These are phyloP conservation scores for Polyploca ridens DNA, from an alignment of 2,888 invertebrate genomes.

Conservation along the genomic window DNA sequence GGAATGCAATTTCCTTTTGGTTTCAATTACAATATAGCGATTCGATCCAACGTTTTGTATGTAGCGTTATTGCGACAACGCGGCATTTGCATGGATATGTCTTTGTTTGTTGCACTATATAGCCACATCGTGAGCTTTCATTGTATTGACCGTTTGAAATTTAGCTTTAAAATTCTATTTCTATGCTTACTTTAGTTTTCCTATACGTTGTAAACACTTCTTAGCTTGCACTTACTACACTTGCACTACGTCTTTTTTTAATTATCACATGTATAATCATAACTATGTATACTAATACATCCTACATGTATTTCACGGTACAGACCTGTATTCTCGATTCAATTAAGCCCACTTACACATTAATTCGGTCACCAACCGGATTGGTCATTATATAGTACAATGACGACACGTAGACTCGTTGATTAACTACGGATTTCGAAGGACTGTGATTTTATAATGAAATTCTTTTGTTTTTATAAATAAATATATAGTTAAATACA, in stretches of 20 bases:
- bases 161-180: conserved; percentile 2
- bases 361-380: conserved; percentile 36
- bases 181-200: not conserved
- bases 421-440: conserved; percentile 55
- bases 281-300: not conserved
- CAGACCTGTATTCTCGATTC: not conserved
- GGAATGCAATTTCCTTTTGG: conserved; percentile 68
- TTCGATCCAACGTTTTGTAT: conserved; percentile 51
- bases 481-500: too few species aligned
- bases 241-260: not conserved
- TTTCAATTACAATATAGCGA: conserved; percentile 65
- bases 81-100: conserved; percentile 58
- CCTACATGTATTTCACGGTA: not conserved
- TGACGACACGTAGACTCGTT: conserved; percentile 55
- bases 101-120: conserved; percentile 29
- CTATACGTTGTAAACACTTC: not conserved
- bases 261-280: not conserved
- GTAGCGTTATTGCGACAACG: conserved; percentile 39
- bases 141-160: not conserved
- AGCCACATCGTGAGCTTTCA: not conserved
- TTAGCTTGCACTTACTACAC: not conserved
- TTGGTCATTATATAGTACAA: conserved; percentile 42
- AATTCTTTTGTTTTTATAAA: not conserved
- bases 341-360: conserved; percentile 23
- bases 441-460: conserved; percentile 29